Percentiles rank a stretch among this genome's conserved stretches.
Conservation (phyloP, 2,797 vertebrate species). For the Apogon hyalosoma region DNA sequence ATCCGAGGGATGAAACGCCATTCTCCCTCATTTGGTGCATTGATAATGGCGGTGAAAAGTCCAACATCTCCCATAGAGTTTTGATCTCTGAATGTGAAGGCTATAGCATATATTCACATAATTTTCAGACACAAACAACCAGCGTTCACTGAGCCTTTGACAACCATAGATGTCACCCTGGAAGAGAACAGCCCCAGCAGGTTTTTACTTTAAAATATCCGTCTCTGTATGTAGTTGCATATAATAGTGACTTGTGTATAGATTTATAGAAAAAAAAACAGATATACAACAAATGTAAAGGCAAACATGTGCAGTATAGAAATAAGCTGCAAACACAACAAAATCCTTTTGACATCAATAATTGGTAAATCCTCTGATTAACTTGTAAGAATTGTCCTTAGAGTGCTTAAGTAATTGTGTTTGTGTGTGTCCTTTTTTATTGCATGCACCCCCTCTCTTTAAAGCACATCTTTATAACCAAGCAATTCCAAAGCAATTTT, state of each 20-base stretch:
- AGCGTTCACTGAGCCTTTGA: not conserved
- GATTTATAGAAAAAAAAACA: constrained; percentile 12
- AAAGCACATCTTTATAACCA: constrained; percentile 90
- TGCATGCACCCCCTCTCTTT: constrained; percentile 79
- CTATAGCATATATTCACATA: not conserved
- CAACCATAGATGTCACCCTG: constrained; percentile 6
- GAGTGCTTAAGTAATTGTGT: constrained; percentile 86
- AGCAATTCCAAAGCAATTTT: constrained; percentile 91
- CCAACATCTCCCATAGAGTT: not conserved
- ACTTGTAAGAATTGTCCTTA: constrained; percentile 82
- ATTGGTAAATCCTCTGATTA: constrained; percentile 85
- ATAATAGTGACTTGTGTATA: not conserved
- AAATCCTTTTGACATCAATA: constrained; percentile 82
- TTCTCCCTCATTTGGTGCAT: no score
- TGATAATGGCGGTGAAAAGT: no score
- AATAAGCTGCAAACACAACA: constrained; percentile 58
- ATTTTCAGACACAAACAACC: constrained; percentile 1
- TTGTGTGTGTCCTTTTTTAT: constrained; percentile 82
- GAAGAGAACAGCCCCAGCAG: constrained; percentile 1
- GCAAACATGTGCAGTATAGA: constrained; percentile 36
- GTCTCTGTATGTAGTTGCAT: no score
- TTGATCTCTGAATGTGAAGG: not conserved
- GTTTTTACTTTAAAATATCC: not conserved
- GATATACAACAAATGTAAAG: constrained; percentile 52
- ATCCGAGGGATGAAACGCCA: no score